Percentiles rank a stretch among this genome's conserved stretches.
Evolutionary conservation across 2,113 vertebrate species (phyloP).

Genomic region (Dasyprocta punctata): DNA sequence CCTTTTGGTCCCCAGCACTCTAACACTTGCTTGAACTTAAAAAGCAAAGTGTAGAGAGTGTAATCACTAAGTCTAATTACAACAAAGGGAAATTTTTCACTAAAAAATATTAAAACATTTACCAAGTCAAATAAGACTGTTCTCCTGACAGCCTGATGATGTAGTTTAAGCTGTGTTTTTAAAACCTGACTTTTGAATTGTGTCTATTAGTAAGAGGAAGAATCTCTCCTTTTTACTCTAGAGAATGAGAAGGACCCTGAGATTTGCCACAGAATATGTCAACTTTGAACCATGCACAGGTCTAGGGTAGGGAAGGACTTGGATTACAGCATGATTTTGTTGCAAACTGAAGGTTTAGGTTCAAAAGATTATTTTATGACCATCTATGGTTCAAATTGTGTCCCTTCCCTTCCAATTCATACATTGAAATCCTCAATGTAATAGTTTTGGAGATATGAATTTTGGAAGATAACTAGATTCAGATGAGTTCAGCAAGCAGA

Average conservation of each 20-base stretch:
- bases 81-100: constrained; percentile 39
- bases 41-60: constrained; percentile 41
- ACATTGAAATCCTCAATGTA: not conserved
- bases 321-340: not conserved
- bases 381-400: not conserved
- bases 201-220: not conserved
- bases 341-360: not conserved
- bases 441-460: not conserved
- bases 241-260: not conserved
- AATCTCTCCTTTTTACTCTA: not conserved
- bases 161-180: constrained; percentile 4
- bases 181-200: not conserved
- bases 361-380: constrained; percentile 8
- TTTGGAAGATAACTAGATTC: not conserved
- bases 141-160: constrained; percentile 38
- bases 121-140: constrained; percentile 24
- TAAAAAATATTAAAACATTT: constrained; percentile 60
- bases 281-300: not conserved
- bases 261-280: not conserved
- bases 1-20: not conserved
- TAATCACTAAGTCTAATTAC: constrained; percentile 58
- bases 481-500: not conserved
- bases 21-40: constrained; percentile 57
- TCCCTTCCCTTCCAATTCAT: not conserved
- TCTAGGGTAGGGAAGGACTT: not conserved